Conservation (phyloP, 2,888 invertebrate species). For the Callyntrura sp. region DNA sequence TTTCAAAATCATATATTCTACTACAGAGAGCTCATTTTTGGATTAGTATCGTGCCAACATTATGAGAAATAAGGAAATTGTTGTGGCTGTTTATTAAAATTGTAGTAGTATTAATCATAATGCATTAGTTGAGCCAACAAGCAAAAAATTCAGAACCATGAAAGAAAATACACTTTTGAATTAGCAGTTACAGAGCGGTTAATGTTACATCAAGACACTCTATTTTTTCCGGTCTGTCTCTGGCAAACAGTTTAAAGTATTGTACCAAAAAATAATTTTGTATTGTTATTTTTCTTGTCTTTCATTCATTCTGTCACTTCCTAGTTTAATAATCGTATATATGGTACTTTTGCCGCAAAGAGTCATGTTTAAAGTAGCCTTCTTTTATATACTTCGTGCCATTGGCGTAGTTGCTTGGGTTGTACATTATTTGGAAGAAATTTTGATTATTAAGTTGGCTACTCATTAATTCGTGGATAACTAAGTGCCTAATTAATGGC, state of each 20-base stretch:
- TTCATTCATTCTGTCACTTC: constrained; percentile 17
- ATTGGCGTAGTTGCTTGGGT: neutral
- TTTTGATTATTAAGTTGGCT: neutral
- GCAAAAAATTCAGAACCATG: constrained; percentile 55
- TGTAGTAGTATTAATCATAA: constrained; percentile 17
- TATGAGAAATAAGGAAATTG: constrained; percentile 42
- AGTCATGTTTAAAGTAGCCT: constrained; percentile 5
- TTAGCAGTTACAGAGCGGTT: constrained; percentile 34
- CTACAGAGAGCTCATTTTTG: constrained; percentile 12
- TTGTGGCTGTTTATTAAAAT: constrained; percentile 33
- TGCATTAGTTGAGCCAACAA: constrained; percentile 55
- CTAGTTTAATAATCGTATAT: constrained; percentile 6
- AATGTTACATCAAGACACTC: constrained; percentile 40
- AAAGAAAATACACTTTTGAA: constrained; percentile 49
- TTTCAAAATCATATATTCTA: constrained; percentile 47
- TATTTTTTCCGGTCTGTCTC: constrained; percentile 64
- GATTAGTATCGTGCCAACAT: constrained; percentile 22
- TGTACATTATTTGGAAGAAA: neutral
- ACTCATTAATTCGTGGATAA: too few relatives aligned
- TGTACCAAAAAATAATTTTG: constrained; percentile 20
- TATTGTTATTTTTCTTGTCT: constrained; percentile 18
- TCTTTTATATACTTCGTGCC: neutral
- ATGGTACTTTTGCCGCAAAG: neutral
- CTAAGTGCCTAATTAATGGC: too few relatives aligned
- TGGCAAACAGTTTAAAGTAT: constrained; percentile 38